Percentiles rank a stretch among this genome's conserved stretches.
Conservation (phyloP, 2,113 vertebrate species). For the Larimichthys polyactis region DNA sequence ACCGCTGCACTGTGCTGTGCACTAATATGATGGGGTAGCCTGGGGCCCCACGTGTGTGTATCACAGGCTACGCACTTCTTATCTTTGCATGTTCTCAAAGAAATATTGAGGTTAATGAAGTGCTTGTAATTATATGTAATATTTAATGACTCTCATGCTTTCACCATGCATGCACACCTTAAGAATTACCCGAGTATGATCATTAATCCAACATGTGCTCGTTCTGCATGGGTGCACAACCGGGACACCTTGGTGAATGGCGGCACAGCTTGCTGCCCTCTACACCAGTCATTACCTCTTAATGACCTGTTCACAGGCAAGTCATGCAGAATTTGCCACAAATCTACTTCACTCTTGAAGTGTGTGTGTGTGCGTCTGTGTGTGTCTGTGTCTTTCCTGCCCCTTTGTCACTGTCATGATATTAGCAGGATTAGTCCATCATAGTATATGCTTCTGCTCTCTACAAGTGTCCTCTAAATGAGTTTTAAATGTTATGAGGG, state of each 20-base stretch:
- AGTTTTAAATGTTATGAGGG: neutral
- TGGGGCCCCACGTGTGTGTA: conserved; percentile 22
- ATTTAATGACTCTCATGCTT: conserved; percentile 58
- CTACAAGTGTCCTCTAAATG: conserved; percentile 19
- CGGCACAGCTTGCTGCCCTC: conserved; percentile 43
- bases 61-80: conserved; percentile 7
- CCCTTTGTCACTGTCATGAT: conserved; percentile 2
- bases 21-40: conserved; percentile 42
- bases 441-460: neutral
- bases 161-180: conserved; percentile 39
- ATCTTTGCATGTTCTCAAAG: conserved; percentile 21
- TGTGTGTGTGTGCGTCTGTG: conserved; percentile 9
- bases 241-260: conserved; percentile 61
- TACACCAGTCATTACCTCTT: conserved; percentile 60
- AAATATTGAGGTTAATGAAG: conserved; percentile 62
- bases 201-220: conserved; percentile 69
- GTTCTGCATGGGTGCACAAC: conserved; percentile 57
- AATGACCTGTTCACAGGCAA: conserved; percentile 58
- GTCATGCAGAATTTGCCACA: conserved; percentile 48
- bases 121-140: conserved; percentile 68
- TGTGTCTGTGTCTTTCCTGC: neutral
- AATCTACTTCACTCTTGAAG: conserved; percentile 33
- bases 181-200: conserved; percentile 49
- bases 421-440: conserved; percentile 36
- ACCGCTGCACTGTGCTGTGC: conserved; percentile 28